phyloP scores from a whole-genome alignment of 2,797 vertebrate genomes.

The Sebastes taczanowskii region DNA sequence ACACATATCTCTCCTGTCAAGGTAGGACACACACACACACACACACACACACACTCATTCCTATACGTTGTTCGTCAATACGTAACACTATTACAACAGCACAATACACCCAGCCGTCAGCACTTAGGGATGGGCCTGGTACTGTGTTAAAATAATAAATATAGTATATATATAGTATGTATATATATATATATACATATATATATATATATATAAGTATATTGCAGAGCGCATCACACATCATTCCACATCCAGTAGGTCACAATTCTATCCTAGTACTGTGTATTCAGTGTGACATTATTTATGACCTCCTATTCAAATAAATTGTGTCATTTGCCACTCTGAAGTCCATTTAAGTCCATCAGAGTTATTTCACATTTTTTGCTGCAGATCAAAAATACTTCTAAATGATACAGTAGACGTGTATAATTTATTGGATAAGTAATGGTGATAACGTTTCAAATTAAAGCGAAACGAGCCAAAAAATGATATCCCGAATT shows the following conservation, averaged over 20 bases:
- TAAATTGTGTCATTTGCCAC: neutral
- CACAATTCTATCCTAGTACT: neutral
- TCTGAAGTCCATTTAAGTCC: neutral
- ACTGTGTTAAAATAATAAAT: constrained; percentile 8
- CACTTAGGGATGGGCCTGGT: neutral
- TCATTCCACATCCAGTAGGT: neutral
- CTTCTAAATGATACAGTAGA: neutral
- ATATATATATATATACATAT: too few relatives aligned
- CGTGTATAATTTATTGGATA: neutral
- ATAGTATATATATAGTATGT: neutral
- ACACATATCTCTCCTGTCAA: constrained; percentile 94
- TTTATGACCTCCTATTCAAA: constrained; percentile 22
- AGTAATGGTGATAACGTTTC: neutral
- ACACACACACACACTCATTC: constrained; percentile 46
- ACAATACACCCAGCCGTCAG: constrained; percentile 22
- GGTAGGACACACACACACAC: constrained; percentile 80
- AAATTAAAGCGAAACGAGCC: neutral
- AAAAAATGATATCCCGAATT: neutral
- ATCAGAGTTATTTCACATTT: neutral
- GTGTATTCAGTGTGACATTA: neutral
- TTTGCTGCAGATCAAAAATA: neutral
- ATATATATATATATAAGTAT: too few relatives aligned
- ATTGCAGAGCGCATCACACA: neutral
- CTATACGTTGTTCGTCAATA: constrained; percentile 26
- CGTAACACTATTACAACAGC: constrained; percentile 27